Conservation (phyloP, 2,888 invertebrate genomes). For the Brachypterus glaber region DNA sequence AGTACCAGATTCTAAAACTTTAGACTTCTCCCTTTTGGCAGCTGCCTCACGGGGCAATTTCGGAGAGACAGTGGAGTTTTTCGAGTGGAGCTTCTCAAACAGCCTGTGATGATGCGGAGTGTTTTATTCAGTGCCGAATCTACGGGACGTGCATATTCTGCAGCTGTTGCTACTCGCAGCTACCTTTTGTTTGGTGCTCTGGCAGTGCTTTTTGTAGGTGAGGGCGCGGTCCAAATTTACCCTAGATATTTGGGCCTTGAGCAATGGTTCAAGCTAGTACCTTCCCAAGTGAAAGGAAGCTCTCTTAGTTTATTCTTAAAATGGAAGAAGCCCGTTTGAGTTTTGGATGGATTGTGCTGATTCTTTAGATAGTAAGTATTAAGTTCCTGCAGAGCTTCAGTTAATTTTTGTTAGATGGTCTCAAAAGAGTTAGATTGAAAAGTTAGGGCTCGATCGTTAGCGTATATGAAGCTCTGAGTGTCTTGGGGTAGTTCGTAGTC, state of each 20-base stretch:
- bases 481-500: not conserved
- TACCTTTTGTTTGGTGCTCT: too few species aligned
- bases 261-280: conserved; percentile 2
- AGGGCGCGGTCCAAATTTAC: conserved; percentile 5
- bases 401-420: conserved; percentile 2
- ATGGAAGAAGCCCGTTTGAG: conserved; percentile 5
- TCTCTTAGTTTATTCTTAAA: not conserved
- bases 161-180: too few species aligned
- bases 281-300: conserved; percentile 1
- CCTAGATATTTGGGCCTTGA: conserved; percentile 4
- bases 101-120: too few species aligned
- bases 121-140: too few species aligned
- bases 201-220: too few species aligned
- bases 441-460: conserved; percentile 2
- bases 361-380: conserved; percentile 2
- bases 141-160: too few species aligned
- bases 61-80: too few species aligned
- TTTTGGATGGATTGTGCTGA: conserved; percentile 5
- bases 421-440: not conserved
- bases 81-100: too few species aligned
- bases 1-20: too few species aligned
- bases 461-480: conserved; percentile 1
- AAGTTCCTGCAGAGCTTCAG: not conserved
- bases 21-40: too few species aligned
- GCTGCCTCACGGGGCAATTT: too few species aligned